Conservation (phyloP, 35 echinoderm and acorn worm genomes). For the Anneissia japonica region DNA sequence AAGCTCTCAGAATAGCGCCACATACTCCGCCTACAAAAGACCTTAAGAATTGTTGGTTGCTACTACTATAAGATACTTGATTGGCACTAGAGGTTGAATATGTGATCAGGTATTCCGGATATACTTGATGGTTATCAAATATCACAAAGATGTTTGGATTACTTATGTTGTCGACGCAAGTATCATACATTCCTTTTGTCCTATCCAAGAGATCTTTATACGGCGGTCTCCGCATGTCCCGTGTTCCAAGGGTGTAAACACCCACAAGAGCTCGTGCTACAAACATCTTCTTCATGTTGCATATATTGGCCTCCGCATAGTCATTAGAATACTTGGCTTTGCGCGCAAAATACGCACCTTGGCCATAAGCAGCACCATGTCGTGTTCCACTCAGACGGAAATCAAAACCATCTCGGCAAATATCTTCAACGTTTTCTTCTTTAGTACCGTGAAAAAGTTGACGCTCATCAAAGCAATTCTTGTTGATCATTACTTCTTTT, state of each 20-base stretch:
- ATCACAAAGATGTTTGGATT: slow-evolving; percentile 39
- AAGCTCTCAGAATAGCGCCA: too few relatives aligned
- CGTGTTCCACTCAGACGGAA: slow-evolving; percentile 21
- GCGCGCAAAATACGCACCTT: slow-evolving; percentile 28
- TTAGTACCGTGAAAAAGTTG: slow-evolving; percentile 37
- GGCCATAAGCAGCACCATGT: slow-evolving; percentile 15
- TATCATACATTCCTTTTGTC: slow-evolving; percentile 2
- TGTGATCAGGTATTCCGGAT: slow-evolving; percentile 36
- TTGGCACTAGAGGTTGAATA: slow-evolving; percentile 6
- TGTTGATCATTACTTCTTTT: too few relatives aligned
- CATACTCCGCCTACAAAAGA: not conserved
- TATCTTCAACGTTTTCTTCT: not conserved
- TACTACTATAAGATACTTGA: too few relatives aligned
- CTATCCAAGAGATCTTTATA: not conserved
- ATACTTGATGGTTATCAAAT: slow-evolving; percentile 29
- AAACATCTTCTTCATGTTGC: slow-evolving; percentile 13
- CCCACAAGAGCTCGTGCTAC: slow-evolving; percentile 36
- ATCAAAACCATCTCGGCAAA: slow-evolving; percentile 46
- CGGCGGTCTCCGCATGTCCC: not conserved
- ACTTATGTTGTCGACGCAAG: slow-evolving; percentile 13
- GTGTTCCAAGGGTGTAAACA: not conserved
- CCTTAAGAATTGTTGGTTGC: too few relatives aligned
- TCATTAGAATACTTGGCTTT: slow-evolving; percentile 15
- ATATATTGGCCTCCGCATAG: not conserved
- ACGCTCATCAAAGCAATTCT: too few relatives aligned